Evolutionary conservation across 2,888 invertebrate genomes (phyloP).

Genomic region (Drosophila meridiana): DNA sequence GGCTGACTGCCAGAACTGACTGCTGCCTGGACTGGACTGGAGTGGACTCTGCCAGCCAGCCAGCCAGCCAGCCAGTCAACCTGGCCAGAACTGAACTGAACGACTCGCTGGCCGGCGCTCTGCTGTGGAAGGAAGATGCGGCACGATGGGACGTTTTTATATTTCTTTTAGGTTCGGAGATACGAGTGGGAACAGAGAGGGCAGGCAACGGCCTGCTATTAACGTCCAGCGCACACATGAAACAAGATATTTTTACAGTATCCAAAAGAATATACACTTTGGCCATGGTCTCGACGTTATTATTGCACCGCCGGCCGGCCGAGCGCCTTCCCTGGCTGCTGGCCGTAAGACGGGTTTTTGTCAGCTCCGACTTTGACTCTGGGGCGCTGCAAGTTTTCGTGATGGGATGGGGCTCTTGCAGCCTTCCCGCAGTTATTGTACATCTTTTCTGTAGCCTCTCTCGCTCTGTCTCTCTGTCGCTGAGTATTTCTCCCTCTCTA

Average conservation of each 20-base stretch:
- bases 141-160: slow-evolving; percentile 29
- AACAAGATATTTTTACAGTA: slow-evolving; percentile 80
- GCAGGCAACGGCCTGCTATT: slow-evolving; percentile 66
- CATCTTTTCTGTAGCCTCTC: slow-evolving; percentile 37
- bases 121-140: slow-evolving; percentile 27
- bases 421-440: slow-evolving; percentile 70
- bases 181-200: slow-evolving; percentile 15
- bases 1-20: slow-evolving; percentile 64
- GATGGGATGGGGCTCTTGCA: slow-evolving; percentile 29
- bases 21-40: slow-evolving; percentile 37
- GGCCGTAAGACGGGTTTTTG: slow-evolving; percentile 61
- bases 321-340: background rate
- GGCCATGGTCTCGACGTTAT: slow-evolving; percentile 60
- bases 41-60: slow-evolving; percentile 9
- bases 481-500: slow-evolving; percentile 1
- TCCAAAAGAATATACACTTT: slow-evolving; percentile 43
- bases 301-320: slow-evolving; percentile 37
- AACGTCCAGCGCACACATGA: slow-evolving; percentile 82
- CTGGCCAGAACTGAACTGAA: slow-evolving; percentile 7
- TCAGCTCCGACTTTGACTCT: slow-evolving; percentile 70
- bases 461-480: background rate
- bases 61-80: background rate
- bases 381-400: slow-evolving; percentile 58
- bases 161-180: slow-evolving; percentile 19
- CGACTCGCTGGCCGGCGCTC: slow-evolving; percentile 39